Evolutionary conservation across 1,140 invertebrate genomes (phyloP).

Genomic region (Orussus abietinus): DNA sequence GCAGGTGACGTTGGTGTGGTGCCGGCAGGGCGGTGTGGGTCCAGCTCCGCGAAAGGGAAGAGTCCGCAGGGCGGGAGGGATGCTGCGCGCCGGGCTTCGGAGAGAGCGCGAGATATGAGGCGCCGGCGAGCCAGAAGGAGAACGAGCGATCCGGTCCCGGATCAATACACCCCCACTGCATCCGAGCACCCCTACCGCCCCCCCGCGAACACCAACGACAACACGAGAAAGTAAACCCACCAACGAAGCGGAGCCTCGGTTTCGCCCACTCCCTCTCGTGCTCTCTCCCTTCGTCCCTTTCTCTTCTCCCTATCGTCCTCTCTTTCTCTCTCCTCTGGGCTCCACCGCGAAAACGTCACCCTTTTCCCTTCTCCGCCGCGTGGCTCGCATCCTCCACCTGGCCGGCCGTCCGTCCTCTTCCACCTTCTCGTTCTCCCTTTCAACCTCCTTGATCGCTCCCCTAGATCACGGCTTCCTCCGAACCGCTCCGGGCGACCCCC

Average conservation of each 20-base stretch:
- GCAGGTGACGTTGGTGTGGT: too few relatives aligned
- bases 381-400: not conserved
- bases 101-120: not conserved
- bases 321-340: constrained; percentile 7
- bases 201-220: not conserved
- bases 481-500: too few relatives aligned
- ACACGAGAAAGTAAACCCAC: not conserved
- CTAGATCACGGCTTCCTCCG: too few relatives aligned
- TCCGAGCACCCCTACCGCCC: constrained; percentile 6
- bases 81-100: not conserved
- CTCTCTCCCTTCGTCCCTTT: not conserved
- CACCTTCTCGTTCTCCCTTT: not conserved
- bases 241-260: not conserved
- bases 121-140: not conserved
- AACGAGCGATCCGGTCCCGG: constrained; percentile 1
- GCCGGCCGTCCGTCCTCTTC: not conserved
- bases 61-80: not conserved
- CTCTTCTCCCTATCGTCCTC: not conserved
- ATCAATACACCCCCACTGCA: constrained; percentile 34
- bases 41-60: too few relatives aligned
- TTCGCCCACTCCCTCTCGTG: not conserved
- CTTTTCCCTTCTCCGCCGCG: not conserved
- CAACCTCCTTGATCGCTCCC: too few relatives aligned
- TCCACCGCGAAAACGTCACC: too few relatives aligned
- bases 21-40: constrained; percentile 7